Evolutionary conservation across 2,113 vertebrate species (phyloP).

Genomic region (Calonectris borealis): DNA sequence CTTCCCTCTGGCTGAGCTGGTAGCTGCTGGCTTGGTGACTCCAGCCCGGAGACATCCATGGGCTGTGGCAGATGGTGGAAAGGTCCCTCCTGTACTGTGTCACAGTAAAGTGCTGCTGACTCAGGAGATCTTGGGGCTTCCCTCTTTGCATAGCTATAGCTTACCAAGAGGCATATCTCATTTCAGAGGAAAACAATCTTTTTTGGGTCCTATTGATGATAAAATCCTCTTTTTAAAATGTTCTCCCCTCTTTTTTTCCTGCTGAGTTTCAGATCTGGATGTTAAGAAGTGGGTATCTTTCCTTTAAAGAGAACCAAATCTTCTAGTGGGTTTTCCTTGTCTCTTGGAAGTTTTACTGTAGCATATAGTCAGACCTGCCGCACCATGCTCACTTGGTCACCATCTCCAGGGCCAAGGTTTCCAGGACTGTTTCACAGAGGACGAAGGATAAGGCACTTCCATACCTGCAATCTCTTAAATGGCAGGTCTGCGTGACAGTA

Average conservation of each 20-base stretch:
- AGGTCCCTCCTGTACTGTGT: background rate
- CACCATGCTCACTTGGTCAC: background rate
- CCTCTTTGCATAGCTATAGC: background rate
- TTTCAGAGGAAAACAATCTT: background rate
- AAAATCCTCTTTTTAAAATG: background rate
- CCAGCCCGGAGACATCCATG: accelerated
- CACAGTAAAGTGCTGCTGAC: background rate
- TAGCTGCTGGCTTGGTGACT: background rate
- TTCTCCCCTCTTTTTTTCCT: background rate
- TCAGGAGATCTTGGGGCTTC: background rate
- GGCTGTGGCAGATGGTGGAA: background rate
- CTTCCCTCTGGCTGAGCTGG: background rate
- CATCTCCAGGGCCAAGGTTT: background rate
- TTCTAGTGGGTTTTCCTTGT: background rate
- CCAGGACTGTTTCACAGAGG: background rate
- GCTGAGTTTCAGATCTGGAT: background rate
- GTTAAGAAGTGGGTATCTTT: background rate
- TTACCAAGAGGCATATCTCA: background rate
- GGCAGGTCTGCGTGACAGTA: too few relatives aligned
- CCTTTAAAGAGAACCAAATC: background rate
- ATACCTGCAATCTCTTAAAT: background rate
- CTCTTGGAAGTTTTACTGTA: background rate
- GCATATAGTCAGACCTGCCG: background rate
- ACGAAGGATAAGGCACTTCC: background rate
- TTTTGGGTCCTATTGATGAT: background rate